phyloP scores from a whole-genome alignment of 2,888 invertebrate species.

The Notodonta dromedarius region DNA sequence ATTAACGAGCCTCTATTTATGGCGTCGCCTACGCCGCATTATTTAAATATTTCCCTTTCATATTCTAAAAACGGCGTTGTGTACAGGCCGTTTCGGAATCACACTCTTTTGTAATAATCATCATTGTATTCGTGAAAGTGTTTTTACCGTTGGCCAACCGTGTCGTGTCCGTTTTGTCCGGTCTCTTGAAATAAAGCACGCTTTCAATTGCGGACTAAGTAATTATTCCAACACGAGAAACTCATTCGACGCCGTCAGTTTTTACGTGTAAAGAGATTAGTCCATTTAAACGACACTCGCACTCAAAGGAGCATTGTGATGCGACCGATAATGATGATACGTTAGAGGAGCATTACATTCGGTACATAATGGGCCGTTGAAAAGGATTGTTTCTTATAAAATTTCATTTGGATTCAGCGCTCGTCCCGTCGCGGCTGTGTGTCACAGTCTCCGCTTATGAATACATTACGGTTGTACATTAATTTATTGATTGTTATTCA shows the following conservation, averaged over 20 bases:
- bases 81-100: conserved; percentile 58
- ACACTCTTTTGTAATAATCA: conserved; percentile 68
- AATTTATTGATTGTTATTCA: conserved; percentile 85
- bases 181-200: conserved; percentile 80
- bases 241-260: conserved; percentile 78
- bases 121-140: conserved; percentile 80
- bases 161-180: conserved; percentile 77
- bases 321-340: conserved; percentile 77
- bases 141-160: conserved; percentile 78
- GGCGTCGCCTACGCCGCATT: conserved; percentile 52
- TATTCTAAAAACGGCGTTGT: conserved; percentile 54
- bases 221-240: conserved; percentile 83
- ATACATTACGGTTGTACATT: conserved; percentile 80
- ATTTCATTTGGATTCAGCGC: conserved; percentile 80
- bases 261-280: conserved; percentile 83
- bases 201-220: conserved; percentile 81
- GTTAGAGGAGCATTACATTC: conserved; percentile 79
- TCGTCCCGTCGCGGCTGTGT: conserved; percentile 74
- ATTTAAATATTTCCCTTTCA: conserved; percentile 64
- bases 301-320: conserved; percentile 75
- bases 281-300: conserved; percentile 73
- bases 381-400: conserved; percentile 78
- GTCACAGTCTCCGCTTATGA: conserved; percentile 75
- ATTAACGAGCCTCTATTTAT: conserved; percentile 81
- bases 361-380: conserved; percentile 71